phyloP scores from a whole-genome alignment of 2,888 invertebrate species.

The Cephus rjabovi region DNA sequence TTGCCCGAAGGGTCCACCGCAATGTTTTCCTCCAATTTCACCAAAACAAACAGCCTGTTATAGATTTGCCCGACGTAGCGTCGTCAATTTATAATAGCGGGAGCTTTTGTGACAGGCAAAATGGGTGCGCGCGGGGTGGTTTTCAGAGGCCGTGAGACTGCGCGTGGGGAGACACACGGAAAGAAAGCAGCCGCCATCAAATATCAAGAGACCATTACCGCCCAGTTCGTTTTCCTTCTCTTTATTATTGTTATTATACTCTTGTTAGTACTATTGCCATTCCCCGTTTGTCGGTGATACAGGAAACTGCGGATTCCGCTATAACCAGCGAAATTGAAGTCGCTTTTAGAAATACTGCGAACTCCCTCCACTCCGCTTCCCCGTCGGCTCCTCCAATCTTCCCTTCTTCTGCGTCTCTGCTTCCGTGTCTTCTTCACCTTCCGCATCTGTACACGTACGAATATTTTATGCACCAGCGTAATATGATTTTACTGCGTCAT shows the following conservation, averaged over 20 bases:
- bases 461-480: too few species aligned
- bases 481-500: too few species aligned
- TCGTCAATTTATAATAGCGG: slow-evolving; percentile 50
- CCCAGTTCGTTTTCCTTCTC: slow-evolving; percentile 1
- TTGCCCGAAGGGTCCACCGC: slow-evolving; percentile 43
- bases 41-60: slow-evolving; percentile 55
- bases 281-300: neutral
- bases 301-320: neutral
- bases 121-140: slow-evolving; percentile 24
- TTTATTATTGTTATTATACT: slow-evolving; percentile 27
- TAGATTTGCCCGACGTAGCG: slow-evolving; percentile 47
- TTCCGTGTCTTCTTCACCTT: too few species aligned
- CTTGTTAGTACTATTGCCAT: slow-evolving; percentile 26
- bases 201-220: slow-evolving; percentile 48
- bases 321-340: neutral
- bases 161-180: slow-evolving; percentile 9
- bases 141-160: slow-evolving; percentile 6
- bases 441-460: too few species aligned
- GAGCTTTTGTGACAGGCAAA: slow-evolving; percentile 45
- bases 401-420: too few species aligned
- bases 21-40: slow-evolving; percentile 58
- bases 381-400: too few species aligned
- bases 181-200: slow-evolving; percentile 33
- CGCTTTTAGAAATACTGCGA: neutral
- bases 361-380: too few species aligned